Percentiles rank a stretch among this genome's conserved stretches.
Conservation (phyloP, 2,888 invertebrate species). For the Ceriagrion tenellum region DNA sequence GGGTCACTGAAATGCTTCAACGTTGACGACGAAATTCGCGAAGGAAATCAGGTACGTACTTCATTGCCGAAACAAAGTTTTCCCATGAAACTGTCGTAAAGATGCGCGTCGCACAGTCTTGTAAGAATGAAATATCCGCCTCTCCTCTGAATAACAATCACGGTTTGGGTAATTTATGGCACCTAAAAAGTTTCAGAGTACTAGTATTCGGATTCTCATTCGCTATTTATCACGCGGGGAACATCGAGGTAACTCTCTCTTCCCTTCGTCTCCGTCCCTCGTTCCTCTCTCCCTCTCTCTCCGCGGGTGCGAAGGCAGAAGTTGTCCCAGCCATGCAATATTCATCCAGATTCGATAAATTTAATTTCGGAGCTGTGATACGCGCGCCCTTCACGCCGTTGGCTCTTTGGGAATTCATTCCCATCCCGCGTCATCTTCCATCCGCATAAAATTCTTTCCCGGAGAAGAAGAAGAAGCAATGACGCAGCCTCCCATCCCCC, state of each 20-base stretch:
- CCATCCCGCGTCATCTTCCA: neutral
- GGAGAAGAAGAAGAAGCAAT: neutral
- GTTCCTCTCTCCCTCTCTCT: neutral
- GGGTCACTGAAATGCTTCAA: neutral
- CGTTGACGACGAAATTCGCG: neutral
- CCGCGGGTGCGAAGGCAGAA: neutral
- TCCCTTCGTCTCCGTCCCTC: neutral
- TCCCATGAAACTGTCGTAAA: neutral
- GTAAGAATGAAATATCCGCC: neutral
- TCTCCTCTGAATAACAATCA: neutral
- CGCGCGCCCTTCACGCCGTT: neutral
- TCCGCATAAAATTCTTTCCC: neutral
- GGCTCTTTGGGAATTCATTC: constrained; percentile 4
- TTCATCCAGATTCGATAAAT: constrained; percentile 27
- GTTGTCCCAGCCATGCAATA: constrained; percentile 29
- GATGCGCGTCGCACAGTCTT: neutral
- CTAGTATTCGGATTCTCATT: neutral
- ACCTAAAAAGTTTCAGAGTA: neutral
- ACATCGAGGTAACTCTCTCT: neutral
- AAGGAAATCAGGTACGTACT: neutral
- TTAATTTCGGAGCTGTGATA: constrained; percentile 21
- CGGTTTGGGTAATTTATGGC: neutral
- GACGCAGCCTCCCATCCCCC: neutral
- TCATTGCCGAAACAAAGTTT: neutral
- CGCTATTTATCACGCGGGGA: neutral